Conservation (phyloP, 2,797 vertebrate species). For the Scleropages formosus region DNA sequence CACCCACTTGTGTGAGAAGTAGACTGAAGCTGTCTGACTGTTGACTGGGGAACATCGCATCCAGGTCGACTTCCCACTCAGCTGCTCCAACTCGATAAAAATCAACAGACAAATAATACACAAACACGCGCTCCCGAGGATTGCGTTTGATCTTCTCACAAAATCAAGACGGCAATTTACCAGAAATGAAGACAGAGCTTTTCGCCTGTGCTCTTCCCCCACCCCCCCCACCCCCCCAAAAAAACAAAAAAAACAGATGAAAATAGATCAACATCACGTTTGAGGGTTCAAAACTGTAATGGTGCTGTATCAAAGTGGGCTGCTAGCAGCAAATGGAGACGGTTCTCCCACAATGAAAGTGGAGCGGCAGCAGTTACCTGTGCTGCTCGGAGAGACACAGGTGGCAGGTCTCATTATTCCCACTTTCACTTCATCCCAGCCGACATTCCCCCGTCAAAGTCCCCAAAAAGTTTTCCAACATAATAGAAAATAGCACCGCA, state of each 20-base stretch:
- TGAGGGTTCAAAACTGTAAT: conserved; percentile 16
- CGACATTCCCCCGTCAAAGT: conserved; percentile 51
- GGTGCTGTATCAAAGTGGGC: conserved; percentile 17
- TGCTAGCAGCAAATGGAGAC: not conserved
- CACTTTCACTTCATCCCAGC: conserved; percentile 20
- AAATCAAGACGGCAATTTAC: conserved; percentile 16
- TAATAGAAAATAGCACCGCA: conserved; percentile 39
- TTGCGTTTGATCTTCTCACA: conserved; percentile 9
- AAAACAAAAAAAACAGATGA: not conserved
- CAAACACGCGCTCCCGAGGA: not conserved
- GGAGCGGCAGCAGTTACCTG: not conserved
- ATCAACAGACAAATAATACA: conserved; percentile 18
- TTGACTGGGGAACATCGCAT: not conserved
- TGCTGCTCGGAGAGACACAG: conserved; percentile 5
- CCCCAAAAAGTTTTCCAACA: conserved; percentile 26
- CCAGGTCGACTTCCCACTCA: not conserved
- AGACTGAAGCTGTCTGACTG: not conserved
- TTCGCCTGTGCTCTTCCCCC: not conserved
- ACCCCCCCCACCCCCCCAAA: not conserved
- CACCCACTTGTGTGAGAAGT: not conserved
- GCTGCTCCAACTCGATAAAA: not conserved
- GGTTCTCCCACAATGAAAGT: conserved; percentile 14
- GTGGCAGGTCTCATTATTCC: not conserved
- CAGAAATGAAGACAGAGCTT: not conserved
- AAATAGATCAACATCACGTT: not conserved